These are phyloP conservation scores for Sphenodon punctatus DNA, from an alignment of 2,797 vertebrate species.

Conservation along the genomic window DNA sequence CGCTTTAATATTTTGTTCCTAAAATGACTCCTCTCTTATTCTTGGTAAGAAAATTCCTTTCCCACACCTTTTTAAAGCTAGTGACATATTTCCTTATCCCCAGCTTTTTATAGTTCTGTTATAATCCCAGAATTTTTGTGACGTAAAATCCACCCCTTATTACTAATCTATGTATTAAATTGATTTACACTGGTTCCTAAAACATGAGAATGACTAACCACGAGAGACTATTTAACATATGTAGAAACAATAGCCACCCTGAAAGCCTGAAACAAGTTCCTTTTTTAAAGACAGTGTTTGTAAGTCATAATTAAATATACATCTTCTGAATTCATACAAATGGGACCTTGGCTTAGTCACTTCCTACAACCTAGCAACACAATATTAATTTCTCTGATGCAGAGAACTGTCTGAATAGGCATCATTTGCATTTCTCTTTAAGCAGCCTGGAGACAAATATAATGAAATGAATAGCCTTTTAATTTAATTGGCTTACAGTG, in stretches of 20 bases:
- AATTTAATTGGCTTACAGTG: slow-evolving; percentile 78
- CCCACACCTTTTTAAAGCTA: neutral
- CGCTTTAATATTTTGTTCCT: neutral
- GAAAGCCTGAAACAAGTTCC: slow-evolving; percentile 14
- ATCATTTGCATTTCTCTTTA: slow-evolving; percentile 69
- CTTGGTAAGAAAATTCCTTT: neutral
- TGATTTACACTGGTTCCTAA: slow-evolving; percentile 3
- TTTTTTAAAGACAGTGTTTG: neutral
- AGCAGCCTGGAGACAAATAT: slow-evolving; percentile 66
- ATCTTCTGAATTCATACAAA: slow-evolving; percentile 21
- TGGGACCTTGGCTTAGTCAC: slow-evolving; percentile 25
- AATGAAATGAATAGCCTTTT: slow-evolving; percentile 76
- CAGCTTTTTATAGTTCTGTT: slow-evolving; percentile 11
- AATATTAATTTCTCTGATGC: slow-evolving; percentile 53
- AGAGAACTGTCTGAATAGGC: slow-evolving; percentile 57
- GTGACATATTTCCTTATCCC: neutral
- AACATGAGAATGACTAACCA: neutral
- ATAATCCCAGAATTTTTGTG: neutral
- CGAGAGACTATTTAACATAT: slow-evolving; percentile 48
- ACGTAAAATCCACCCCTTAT: neutral
- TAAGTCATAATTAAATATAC: too few species aligned
- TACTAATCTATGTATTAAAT: slow-evolving; percentile 16
- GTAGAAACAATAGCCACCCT: slow-evolving; percentile 30
- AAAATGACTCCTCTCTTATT: neutral
- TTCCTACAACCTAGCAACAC: slow-evolving; percentile 48